phyloP scores from a whole-genome alignment of 2,797 vertebrate species.

The Melanotaenia parkinsoni region DNA sequence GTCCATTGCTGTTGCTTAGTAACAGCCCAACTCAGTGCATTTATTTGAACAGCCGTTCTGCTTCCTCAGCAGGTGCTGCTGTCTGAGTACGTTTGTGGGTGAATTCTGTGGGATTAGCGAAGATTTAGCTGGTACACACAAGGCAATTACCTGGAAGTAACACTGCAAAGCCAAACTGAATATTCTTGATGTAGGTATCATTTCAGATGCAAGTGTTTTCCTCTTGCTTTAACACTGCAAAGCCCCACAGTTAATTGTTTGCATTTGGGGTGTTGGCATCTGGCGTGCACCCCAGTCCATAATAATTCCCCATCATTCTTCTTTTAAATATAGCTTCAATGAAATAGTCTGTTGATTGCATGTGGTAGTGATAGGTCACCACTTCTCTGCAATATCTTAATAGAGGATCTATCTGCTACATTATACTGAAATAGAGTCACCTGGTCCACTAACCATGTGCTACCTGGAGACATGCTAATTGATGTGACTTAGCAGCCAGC shows the following conservation, averaged over 20 bases:
- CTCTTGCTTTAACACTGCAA: not conserved
- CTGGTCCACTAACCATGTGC: not conserved
- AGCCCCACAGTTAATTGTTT: constrained; percentile 4
- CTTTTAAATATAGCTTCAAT: not conserved
- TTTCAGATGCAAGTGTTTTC: not conserved
- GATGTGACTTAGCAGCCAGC: constrained; percentile 2
- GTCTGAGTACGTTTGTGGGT: constrained; percentile 17
- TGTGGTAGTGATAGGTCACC: not conserved
- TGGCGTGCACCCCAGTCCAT: not conserved
- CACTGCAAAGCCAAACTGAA: constrained; percentile 11
- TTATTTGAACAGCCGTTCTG: constrained; percentile 46
- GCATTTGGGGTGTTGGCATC: not conserved
- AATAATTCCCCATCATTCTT: not conserved
- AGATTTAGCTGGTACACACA: constrained; percentile 1
- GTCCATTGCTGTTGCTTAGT: constrained; percentile 74
- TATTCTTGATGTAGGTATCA: not conserved
- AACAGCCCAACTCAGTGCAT: constrained; percentile 61
- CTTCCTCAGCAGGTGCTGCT: constrained; percentile 61
- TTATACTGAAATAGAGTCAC: constrained; percentile 19
- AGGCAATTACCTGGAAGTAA: not conserved
- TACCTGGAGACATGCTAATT: not conserved
- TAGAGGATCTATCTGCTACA: constrained; percentile 18
- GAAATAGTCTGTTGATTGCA: not conserved
- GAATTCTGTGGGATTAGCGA: constrained; percentile 32
- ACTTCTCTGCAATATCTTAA: not conserved